Evolutionary conservation across 2,888 invertebrate species (phyloP).

Genomic region (Mongoloraphidia duomilia): DNA sequence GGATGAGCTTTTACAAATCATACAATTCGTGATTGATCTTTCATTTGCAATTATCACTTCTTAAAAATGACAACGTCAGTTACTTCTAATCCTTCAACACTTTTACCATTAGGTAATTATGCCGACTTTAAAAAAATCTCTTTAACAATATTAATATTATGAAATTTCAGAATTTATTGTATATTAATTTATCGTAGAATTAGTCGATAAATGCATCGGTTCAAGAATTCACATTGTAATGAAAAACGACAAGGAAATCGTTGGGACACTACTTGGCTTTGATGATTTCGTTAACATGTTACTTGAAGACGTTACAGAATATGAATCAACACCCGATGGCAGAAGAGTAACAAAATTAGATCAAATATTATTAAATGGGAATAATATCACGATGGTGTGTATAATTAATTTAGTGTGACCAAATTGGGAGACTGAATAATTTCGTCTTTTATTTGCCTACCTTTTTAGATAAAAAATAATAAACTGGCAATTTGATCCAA

Average conservation of each 20-base stretch:
- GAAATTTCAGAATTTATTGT: no score
- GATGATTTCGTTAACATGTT: conserved; percentile 99
- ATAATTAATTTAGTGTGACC: no score
- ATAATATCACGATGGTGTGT: conserved; percentile 93
- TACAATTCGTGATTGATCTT: no score
- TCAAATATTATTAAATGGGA: conserved; percentile 95
- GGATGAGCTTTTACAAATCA: no score
- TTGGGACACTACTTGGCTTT: conserved; percentile 92
- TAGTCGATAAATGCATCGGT: conserved; percentile 99
- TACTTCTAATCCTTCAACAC: conserved; percentile 69
- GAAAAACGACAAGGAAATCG: conserved; percentile 99
- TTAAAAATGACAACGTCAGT: conserved; percentile 5
- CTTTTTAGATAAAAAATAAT: no score
- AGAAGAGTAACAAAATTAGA: conserved; percentile 92
- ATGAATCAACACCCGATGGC: conserved; percentile 94
- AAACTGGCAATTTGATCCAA: no score
- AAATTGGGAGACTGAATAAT: no score
- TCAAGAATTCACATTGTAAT: conserved; percentile 98
- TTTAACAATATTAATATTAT: no score
- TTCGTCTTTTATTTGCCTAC: no score
- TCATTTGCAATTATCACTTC: neutral
- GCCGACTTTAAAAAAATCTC: no score
- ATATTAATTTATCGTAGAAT: conserved; percentile 39
- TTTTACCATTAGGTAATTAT: conserved; percentile 65
- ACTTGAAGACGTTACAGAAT: conserved; percentile 93